Base-by-base conservation (phyloP, 2,113 vertebrate genomes). In the Podarcis cretensis region DNA sequence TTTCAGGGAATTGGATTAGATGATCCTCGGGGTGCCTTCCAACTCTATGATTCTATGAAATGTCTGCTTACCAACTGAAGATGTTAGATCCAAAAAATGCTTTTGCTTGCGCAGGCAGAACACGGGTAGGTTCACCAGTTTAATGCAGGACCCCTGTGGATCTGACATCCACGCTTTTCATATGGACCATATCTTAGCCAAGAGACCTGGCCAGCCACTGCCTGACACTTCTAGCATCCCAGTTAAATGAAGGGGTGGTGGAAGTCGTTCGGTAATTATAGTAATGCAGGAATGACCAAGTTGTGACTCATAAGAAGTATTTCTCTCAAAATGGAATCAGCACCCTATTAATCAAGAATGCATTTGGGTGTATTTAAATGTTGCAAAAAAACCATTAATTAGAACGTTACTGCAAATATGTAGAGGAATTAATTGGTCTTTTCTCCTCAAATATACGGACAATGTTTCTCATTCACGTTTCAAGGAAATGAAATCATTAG, bases 291-390 rank as follows among this genome's bases (percentile, higher is more conserved):
- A 89, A 82, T 81, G 23, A 81, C n/a, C 30, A 86, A 68, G 10
- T 81, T 30, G 75, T 75, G 27, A 83, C 13, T 88, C 80, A 88
- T 83, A 88, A 74, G 77, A 81, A 88, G 2, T 25, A 35, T 88
- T 77, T 78, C 14, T 35, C 14, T 76, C 59, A 81, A 86, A 90
- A 84, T 68, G 21, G 84, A 77, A 69, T 59, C 84, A 89, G 32
- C 32, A 9, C 5, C n/a, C 32, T 76, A n/a, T 82, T 76, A 69
- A 86, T 86, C 59, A 83, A 77, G 40, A 68, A 66, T 54, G 21
- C 35, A 74, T 66, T 81, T 82, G 79, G n/a, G 59, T 77, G 32
- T 27, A 43, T 21, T 68, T 82, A 86, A 59, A 77, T 8, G 23
- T 74, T 82, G n/a, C 3, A 6, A 63, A 63, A 59, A 59, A 66